A percentile compares a stretch with the other conserved stretches of the same genome.
phyloP scores from a whole-genome alignment of 2,797 vertebrate genomes.

The Coregonus suidteri region DNA sequence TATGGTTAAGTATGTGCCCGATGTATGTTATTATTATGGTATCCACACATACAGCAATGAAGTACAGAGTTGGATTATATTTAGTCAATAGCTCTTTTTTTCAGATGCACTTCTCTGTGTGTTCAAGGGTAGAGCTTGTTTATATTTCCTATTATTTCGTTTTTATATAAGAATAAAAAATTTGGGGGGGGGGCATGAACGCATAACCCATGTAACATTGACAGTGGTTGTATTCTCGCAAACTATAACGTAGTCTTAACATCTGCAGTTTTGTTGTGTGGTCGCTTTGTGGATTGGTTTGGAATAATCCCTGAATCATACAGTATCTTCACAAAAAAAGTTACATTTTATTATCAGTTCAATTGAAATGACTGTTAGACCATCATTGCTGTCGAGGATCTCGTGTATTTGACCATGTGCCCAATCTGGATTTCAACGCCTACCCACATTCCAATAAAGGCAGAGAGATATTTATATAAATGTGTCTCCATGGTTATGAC shows the following conservation, averaged over 20 bases:
- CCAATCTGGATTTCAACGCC: slow-evolving; percentile 82
- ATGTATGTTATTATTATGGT: slow-evolving; percentile 73
- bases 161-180: slow-evolving; percentile 63
- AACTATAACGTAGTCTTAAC: slow-evolving; percentile 60
- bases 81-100: slow-evolving; percentile 72
- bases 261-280: slow-evolving; percentile 35
- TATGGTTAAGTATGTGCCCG: slow-evolving; percentile 84
- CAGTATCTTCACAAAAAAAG: slow-evolving; percentile 69
- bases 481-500: slow-evolving; percentile 32
- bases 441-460: slow-evolving; percentile 89
- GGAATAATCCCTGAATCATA: slow-evolving; percentile 72
- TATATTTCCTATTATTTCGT: slow-evolving; percentile 79
- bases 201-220: slow-evolving; percentile 18
- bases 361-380: slow-evolving; percentile 78
- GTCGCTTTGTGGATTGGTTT: slow-evolving; percentile 68
- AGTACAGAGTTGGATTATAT: slow-evolving; percentile 82
- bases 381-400: slow-evolving; percentile 82
- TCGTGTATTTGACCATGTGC: slow-evolving; percentile 78
- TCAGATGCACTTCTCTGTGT: slow-evolving; percentile 75
- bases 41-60: slow-evolving; percentile 66
- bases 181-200: neutral
- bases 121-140: slow-evolving; percentile 80
- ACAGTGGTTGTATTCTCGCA: slow-evolving; percentile 21
- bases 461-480: slow-evolving; percentile 82
- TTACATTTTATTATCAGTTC: slow-evolving; percentile 46